Evolutionary conservation across 2,888 invertebrate genomes (phyloP), one percentile per base, ranked within the genome.

Genomic region (Rugalucina vietnamica): DNA sequence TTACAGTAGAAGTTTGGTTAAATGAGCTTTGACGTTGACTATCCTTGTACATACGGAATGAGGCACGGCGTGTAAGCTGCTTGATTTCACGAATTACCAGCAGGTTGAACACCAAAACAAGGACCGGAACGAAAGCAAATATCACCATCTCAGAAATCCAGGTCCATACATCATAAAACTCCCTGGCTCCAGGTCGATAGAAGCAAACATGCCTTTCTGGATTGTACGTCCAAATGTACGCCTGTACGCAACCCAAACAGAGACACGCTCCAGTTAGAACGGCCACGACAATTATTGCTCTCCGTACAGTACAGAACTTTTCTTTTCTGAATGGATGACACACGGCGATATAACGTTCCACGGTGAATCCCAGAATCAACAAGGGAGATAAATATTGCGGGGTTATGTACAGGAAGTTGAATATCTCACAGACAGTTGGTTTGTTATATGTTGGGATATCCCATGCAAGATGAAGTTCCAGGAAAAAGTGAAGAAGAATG

Each of bases 301-400:
- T 79, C 5, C 87, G 80, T 0, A 93, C 93, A 0, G 94, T 94
- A 84, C 95, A 95, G 84, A 89, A 94, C 36, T 86, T 86, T 71
- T 93, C 93, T 79, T 94, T 93, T 72, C 87, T 82, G 85, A 94
- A 95, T 0, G 93, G 93, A 57, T 91, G 90, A 77, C 93, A 94
- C 32, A 93, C 91, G 8, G 94, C 94, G 49, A 95, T 93, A 87
- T 93, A 95, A 18, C 95, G 81, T 78, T 95, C 95, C 21, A 94
- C 93, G 0, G 95, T 94, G 76, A 94, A 95, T 8, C 93, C 93
- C 4, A 95, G 85, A n/a, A 95, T 94, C 1, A 95, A 87, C 24
- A 95, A 77, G 0, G 95, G 95, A 0, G 94, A 93, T 32, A 93
- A 85, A 85, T 94, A 95, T 81, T 94, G 94, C 0, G 93, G 93